phyloP scores from a whole-genome alignment of 2,113 vertebrate genomes.

The Pavo muticus region DNA sequence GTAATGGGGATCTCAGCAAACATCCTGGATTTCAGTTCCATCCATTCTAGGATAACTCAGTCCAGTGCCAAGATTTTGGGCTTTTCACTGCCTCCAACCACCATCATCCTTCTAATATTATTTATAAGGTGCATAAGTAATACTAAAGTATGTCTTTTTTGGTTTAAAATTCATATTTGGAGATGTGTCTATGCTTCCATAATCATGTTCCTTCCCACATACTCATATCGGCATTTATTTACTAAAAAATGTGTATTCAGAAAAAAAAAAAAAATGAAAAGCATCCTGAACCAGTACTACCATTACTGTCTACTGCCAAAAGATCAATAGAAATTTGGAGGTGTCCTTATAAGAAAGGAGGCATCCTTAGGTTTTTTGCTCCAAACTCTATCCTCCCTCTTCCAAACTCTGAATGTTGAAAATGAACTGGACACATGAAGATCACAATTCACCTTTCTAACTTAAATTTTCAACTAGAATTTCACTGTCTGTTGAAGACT shows the following conservation, averaged over 20 bases:
- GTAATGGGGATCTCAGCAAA: neutral
- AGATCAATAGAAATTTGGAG: neutral
- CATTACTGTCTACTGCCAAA: neutral
- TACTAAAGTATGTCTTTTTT: neutral
- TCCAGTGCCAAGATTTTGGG: neutral
- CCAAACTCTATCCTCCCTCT: neutral
- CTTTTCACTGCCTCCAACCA: neutral
- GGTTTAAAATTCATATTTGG: neutral
- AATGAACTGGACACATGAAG: neutral
- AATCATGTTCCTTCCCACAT: neutral
- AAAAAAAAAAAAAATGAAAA: neutral
- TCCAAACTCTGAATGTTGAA: neutral
- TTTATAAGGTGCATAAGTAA: neutral
- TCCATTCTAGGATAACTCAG: neutral
- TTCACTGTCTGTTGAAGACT: neutral
- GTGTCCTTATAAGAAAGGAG: too few species aligned
- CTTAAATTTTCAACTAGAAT: neutral
- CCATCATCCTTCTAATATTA: neutral
- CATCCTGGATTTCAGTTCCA: neutral
- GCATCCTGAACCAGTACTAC: neutral
- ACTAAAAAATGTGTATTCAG: neutral
- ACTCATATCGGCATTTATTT: neutral
- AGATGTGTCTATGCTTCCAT: neutral
- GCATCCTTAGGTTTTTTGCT: neutral
- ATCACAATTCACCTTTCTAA: neutral